Evolutionary conservation across 1,140 invertebrate genomes (phyloP).

Genomic region (Leptopilina clavipes): DNA sequence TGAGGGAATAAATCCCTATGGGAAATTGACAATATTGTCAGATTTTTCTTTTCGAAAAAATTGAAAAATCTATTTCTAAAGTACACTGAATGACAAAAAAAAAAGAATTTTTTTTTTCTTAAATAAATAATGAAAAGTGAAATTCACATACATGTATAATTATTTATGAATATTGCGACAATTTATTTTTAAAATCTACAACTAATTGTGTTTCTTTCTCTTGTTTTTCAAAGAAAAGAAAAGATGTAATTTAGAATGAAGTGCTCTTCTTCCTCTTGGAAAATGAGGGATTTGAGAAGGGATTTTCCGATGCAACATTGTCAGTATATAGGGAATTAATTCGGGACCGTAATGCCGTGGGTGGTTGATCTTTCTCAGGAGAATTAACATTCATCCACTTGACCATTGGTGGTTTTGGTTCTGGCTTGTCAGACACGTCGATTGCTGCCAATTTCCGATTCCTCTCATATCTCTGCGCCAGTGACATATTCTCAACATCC

Average conservation of each 20-base stretch:
- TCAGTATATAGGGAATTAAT: slow-evolving; percentile 61
- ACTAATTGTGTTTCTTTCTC: neutral
- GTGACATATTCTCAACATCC: slow-evolving; percentile 47
- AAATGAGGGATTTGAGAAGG: slow-evolving; percentile 55
- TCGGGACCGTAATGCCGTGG: slow-evolving; percentile 41
- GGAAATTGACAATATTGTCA: neutral
- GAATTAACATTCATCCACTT: slow-evolving; percentile 56
- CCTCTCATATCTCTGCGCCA: slow-evolving; percentile 59
- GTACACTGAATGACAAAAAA: neutral
- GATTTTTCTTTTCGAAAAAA: no score
- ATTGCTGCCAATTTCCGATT: slow-evolving; percentile 58
- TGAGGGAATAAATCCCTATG: neutral
- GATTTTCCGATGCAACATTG: slow-evolving; percentile 49
- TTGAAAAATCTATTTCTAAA: no score
- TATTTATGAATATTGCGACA: neutral
- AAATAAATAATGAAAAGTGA: slow-evolving; percentile 21
- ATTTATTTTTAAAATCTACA: neutral
- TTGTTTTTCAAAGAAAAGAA: neutral
- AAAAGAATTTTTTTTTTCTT: neutral
- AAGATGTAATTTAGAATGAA: slow-evolving; percentile 57
- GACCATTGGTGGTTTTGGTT: slow-evolving; percentile 54
- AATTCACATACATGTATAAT: slow-evolving; percentile 6
- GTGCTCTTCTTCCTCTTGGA: slow-evolving; percentile 69
- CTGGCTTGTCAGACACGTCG: slow-evolving; percentile 53
- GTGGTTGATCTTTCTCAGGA: slow-evolving; percentile 45